Conservation (phyloP, 2,113 vertebrate genomes). For the Platichthys flesus region DNA sequence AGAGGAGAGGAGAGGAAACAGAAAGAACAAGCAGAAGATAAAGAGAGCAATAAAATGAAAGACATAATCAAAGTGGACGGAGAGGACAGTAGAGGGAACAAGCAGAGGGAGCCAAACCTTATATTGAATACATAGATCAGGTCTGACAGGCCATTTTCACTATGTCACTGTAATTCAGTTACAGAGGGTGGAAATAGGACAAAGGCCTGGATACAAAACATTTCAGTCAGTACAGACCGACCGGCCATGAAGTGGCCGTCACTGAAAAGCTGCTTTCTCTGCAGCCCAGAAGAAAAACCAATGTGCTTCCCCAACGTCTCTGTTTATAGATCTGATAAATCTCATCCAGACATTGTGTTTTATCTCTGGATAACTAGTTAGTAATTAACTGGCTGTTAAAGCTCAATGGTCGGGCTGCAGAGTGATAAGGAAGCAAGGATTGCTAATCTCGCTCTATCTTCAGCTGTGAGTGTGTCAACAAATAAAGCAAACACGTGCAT, state of each 20-base stretch:
- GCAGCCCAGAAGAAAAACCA: background rate
- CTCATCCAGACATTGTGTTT: background rate
- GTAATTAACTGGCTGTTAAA: slow-evolving; percentile 42
- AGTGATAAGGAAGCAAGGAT: slow-evolving; percentile 33
- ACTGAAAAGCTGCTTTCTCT: background rate
- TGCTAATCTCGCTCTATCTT: background rate
- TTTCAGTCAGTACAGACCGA: slow-evolving; percentile 13
- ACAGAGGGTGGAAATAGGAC: slow-evolving; percentile 42
- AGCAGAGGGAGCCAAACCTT: slow-evolving; percentile 30
- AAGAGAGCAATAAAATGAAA: slow-evolving; percentile 53
- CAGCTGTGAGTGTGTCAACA: slow-evolving; percentile 24
- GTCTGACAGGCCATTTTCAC: slow-evolving; percentile 72
- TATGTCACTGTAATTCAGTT: slow-evolving; percentile 72
- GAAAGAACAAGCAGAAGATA: slow-evolving; percentile 27
- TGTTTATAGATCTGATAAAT: background rate
- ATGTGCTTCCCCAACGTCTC: background rate
- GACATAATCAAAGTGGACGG: slow-evolving; percentile 50
- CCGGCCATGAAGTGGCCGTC: slow-evolving; percentile 3
- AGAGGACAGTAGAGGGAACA: slow-evolving; percentile 33
- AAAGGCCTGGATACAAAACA: slow-evolving; percentile 48
- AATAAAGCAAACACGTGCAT: slow-evolving; percentile 29
- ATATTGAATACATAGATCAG: slow-evolving; percentile 74
- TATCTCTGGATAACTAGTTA: slow-evolving; percentile 29
- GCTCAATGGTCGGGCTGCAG: background rate
- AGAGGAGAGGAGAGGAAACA: background rate